These are phyloP conservation scores for Ornithoptera alexandrae DNA, from an alignment of 2,888 invertebrate species.

Conservation along the genomic window DNA sequence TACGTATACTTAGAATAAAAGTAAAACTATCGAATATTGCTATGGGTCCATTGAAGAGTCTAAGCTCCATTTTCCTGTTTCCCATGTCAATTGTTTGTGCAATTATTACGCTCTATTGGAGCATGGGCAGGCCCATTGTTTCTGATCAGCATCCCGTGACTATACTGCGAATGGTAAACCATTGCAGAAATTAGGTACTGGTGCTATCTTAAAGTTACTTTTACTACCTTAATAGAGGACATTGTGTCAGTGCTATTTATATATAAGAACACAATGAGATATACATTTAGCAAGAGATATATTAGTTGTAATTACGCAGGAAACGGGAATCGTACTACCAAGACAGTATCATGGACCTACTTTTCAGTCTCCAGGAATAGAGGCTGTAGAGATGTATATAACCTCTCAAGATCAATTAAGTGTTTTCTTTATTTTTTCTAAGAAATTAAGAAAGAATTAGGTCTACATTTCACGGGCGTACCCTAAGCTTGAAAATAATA, in stretches of 20 bases:
- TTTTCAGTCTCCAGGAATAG: too few relatives aligned
- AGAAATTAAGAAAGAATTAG: neutral
- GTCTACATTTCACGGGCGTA: too few relatives aligned
- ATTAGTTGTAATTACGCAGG: too few relatives aligned
- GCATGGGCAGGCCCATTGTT: slow-evolving; percentile 64
- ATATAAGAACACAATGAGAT: neutral
- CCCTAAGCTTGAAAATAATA: neutral
- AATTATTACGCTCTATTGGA: slow-evolving; percentile 74
- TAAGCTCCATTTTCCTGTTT: slow-evolving; percentile 47
- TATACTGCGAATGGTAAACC: slow-evolving; percentile 39
- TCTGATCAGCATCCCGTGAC: slow-evolving; percentile 58
- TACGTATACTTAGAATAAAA: too few relatives aligned
- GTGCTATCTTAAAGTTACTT: neutral
- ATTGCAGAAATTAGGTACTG: slow-evolving; percentile 37
- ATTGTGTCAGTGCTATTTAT: neutral
- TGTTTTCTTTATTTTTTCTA: neutral
- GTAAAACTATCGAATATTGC: too few relatives aligned
- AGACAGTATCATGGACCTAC: too few relatives aligned
- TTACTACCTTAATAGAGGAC: neutral
- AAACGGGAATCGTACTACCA: too few relatives aligned
- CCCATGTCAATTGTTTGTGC: slow-evolving; percentile 69
- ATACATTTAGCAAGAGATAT: neutral
- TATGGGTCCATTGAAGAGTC: slow-evolving; percentile 26
- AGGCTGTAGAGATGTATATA: too few relatives aligned
- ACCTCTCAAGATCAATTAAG: too few relatives aligned